Conservation (phyloP, 2,797 vertebrate genomes). For the Smutsia gigantea region DNA sequence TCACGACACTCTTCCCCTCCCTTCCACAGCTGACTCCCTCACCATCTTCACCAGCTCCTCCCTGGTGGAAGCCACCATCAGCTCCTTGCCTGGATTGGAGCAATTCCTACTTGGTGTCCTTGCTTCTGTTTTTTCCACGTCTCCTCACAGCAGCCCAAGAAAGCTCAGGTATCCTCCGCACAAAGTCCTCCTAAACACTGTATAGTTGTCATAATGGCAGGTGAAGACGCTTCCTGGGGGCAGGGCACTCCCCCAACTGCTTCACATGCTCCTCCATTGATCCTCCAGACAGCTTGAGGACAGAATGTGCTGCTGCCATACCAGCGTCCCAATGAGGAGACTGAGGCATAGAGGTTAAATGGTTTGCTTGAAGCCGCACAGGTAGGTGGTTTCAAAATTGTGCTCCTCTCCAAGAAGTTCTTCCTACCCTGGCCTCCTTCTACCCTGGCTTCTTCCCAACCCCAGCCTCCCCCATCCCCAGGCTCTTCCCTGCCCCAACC, state of each 20-base stretch:
- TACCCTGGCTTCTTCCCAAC: no score
- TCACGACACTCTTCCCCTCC: not conserved
- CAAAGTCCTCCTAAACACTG: not conserved
- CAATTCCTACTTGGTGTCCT: not conserved
- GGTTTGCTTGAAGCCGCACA: not conserved
- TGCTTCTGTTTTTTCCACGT: not conserved
- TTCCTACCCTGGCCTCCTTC: not conserved
- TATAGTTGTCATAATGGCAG: rapidly evolving
- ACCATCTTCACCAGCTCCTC: rapidly evolving
- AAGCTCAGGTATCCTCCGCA: not conserved
- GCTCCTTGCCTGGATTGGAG: rapidly evolving
- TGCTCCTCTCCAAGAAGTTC: not conserved
- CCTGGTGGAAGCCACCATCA: rapidly evolving
- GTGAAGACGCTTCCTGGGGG: not conserved
- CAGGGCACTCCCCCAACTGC: rapidly evolving
- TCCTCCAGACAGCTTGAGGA: not conserved
- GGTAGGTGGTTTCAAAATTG: rapidly evolving
- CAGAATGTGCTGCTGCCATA: rapidly evolving
- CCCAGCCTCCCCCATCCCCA: no score
- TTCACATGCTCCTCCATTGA: not conserved
- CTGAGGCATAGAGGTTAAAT: not conserved
- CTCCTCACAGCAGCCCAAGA: not conserved
- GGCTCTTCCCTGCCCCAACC: no score
- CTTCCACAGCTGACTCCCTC: no score
- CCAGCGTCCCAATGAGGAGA: not conserved